Percentiles rank a stretch among this genome's conserved stretches.
Conservation (phyloP, 2,797 vertebrate species). For the Sorex maritimensis region DNA sequence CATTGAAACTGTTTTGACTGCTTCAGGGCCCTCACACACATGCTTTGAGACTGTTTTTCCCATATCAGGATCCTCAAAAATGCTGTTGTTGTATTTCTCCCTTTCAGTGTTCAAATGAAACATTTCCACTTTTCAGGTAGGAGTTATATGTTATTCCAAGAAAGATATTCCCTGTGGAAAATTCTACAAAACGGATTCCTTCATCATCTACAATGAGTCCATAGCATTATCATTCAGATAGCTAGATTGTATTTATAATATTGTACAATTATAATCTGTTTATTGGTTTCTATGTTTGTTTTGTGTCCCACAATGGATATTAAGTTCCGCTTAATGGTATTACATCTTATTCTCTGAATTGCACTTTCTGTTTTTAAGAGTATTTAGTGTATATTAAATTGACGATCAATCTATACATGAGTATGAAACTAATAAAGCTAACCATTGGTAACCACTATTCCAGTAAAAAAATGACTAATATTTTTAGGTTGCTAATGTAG, state of each 20-base stretch:
- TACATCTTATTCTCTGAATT: neutral
- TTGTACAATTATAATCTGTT: neutral
- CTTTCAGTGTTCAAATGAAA: neutral
- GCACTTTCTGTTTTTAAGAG: neutral
- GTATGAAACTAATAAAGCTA: neutral
- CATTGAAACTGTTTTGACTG: neutral
- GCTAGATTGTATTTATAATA: neutral
- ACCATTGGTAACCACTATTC: neutral
- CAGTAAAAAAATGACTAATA: neutral
- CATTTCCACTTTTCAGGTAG: neutral
- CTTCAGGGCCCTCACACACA: neutral
- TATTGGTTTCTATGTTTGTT: neutral
- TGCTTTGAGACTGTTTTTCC: neutral
- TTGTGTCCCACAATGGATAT: neutral
- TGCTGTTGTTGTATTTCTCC: neutral
- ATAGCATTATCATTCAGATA: neutral
- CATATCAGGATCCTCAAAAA: neutral
- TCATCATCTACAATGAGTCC: neutral
- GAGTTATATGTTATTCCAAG: neutral
- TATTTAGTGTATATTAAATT: neutral
- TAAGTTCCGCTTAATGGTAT: neutral
- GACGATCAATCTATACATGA: neutral
- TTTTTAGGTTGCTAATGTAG: too few relatives aligned
- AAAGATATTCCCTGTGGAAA: neutral
- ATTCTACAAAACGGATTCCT: neutral